Conservation (phyloP, 2,797 vertebrate species). For the Sebastes dallii region DNA sequence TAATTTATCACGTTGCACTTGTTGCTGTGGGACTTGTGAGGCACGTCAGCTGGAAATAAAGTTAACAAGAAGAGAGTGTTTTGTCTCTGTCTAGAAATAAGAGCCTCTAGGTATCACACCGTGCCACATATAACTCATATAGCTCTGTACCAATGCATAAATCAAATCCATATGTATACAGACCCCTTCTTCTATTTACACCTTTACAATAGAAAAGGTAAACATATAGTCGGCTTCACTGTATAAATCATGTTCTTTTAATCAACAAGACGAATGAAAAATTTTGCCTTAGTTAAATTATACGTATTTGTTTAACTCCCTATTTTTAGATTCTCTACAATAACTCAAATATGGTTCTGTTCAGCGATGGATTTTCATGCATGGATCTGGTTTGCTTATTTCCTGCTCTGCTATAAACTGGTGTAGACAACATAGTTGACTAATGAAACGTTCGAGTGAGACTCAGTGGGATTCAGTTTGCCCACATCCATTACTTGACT, state of each 20-base stretch:
- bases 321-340: background rate
- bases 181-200: conserved; percentile 8
- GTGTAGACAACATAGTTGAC: conserved; percentile 32
- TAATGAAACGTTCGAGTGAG: conserved; percentile 29
- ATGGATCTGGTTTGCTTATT: conserved; percentile 12
- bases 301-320: background rate
- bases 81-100: conserved; percentile 26
- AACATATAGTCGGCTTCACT: background rate
- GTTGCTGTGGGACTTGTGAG: conserved; percentile 37
- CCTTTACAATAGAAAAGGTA: conserved; percentile 1
- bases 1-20: conserved; percentile 53
- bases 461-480: conserved; percentile 31
- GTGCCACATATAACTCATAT: conserved; percentile 1
- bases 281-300: background rate
- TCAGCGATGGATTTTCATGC: background rate
- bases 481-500: conserved; percentile 37
- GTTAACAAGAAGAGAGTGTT: background rate
- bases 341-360: background rate
- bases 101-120: conserved; percentile 17
- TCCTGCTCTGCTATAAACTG: conserved; percentile 11
- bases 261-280: background rate
- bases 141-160: conserved; percentile 3
- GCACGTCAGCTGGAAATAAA: conserved; percentile 28
- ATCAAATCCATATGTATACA: conserved; percentile 39
- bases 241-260: background rate